Conservation (phyloP, 2,888 invertebrate genomes). For the Patella pellucida region DNA sequence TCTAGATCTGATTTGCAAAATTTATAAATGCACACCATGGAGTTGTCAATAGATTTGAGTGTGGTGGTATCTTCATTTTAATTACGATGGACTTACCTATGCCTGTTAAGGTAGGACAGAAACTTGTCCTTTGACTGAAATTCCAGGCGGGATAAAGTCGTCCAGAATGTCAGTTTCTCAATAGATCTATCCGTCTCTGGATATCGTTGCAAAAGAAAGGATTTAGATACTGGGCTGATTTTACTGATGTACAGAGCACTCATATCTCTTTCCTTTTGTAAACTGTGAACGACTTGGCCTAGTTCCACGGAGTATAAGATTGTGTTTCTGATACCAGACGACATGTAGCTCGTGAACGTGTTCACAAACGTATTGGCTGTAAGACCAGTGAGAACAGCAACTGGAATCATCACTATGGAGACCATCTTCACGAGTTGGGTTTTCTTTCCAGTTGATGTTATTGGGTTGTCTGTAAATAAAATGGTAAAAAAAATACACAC, state of each 20-base stretch:
- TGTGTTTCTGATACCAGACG: constrained; percentile 10
- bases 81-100: constrained; percentile 35
- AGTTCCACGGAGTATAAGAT: constrained; percentile 16
- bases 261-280: constrained; percentile 58
- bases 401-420: constrained; percentile 22
- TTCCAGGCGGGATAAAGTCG: constrained; percentile 38
- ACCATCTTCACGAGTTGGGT: constrained; percentile 20
- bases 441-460: background rate
- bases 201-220: constrained; percentile 49
- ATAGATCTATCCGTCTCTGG: constrained; percentile 53
- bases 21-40: too few species aligned
- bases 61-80: background rate
- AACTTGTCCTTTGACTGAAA: constrained; percentile 54
- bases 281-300: constrained; percentile 13
- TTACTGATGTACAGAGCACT: constrained; percentile 57
- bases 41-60: too few species aligned
- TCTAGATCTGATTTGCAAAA: too few species aligned
- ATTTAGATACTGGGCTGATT: constrained; percentile 51
- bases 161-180: constrained; percentile 53
- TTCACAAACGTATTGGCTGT: constrained; percentile 20
- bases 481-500: too few species aligned
- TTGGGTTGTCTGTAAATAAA: background rate
- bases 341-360: constrained; percentile 22
- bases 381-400: constrained; percentile 19
- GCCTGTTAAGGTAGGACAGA: constrained; percentile 52